A percentile compares a stretch with the other conserved stretches of the same genome.
These are phyloP conservation scores for Chrysaora quinquecirrha DNA, from an alignment of 30 jellyfish, hydroid and myxozoan genomes.

Conservation along the genomic window DNA sequence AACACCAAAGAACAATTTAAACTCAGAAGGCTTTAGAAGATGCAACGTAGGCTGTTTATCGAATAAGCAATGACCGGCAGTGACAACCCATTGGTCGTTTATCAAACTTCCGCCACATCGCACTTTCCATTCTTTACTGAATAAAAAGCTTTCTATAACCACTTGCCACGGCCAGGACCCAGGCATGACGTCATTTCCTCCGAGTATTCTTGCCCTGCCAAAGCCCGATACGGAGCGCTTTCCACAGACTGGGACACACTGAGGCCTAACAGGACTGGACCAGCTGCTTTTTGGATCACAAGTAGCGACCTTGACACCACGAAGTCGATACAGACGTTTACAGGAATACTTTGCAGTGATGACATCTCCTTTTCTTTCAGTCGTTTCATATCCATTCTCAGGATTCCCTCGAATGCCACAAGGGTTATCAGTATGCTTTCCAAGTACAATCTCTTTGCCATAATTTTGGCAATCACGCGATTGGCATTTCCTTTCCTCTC, in stretches of 20 bases:
- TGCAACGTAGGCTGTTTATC: slow-evolving; percentile 58
- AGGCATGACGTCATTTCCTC: slow-evolving; percentile 77
- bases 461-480: slow-evolving; percentile 55
- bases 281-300: slow-evolving; percentile 84
- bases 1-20: slow-evolving; percentile 84
- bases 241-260: slow-evolving; percentile 95
- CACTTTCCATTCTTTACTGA: slow-evolving; percentile 69
- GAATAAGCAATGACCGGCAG: slow-evolving; percentile 98
- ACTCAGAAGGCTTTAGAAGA: slow-evolving; percentile 65
- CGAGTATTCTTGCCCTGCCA: slow-evolving; percentile 81
- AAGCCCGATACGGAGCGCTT: slow-evolving; percentile 57
- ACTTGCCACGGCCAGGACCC: slow-evolving; percentile 99
- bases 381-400: slow-evolving; percentile 78
- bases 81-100: slow-evolving; percentile 92
- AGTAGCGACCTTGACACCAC: slow-evolving; percentile 53
- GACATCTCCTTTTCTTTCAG: slow-evolving; percentile 51
- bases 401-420: slow-evolving; percentile 76
- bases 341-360: slow-evolving; percentile 82
- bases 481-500: slow-evolving; percentile 58
- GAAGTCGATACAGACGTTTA: slow-evolving; percentile 72
- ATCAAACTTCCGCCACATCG: slow-evolving; percentile 97
- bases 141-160: slow-evolving; percentile 76
- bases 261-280: slow-evolving; percentile 73
- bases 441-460: slow-evolving; percentile 56
- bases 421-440: slow-evolving; percentile 20